Conservation (phyloP, 2,113 vertebrate species). For the Paedocypris sp. region DNA sequence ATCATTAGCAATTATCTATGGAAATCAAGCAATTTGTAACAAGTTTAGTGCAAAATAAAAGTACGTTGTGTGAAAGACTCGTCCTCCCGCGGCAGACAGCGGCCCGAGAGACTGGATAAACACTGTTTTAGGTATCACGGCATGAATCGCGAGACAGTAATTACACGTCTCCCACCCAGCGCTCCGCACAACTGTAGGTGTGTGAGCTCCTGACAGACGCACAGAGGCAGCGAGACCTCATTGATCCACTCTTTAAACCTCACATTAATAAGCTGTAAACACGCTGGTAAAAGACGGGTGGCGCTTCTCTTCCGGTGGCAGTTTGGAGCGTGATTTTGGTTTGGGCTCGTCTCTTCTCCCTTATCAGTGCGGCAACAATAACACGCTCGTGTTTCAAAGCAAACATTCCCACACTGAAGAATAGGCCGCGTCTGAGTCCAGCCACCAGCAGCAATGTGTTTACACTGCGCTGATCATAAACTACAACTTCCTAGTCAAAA, state of each 20-base stretch:
- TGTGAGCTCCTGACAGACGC: constrained; percentile 40
- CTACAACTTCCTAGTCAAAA: constrained; percentile 72
- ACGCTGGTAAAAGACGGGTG: constrained; percentile 13
- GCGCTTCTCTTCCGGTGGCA: constrained; percentile 1
- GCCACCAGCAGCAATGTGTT: constrained; percentile 67
- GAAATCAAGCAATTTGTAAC: too few species aligned
- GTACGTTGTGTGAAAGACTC: too few species aligned
- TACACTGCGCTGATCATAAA: constrained; percentile 68
- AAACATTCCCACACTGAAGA: constrained; percentile 94
- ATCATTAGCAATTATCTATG: too few species aligned
- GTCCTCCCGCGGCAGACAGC: constrained; percentile 56
- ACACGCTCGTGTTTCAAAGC: constrained; percentile 89
- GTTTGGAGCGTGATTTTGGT: constrained; percentile 18
- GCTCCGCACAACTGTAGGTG: constrained; percentile 53
- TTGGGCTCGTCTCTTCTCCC: constrained; percentile 44
- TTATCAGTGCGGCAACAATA: constrained; percentile 75
- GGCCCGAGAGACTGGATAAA: constrained; percentile 64
- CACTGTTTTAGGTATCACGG: constrained; percentile 69
- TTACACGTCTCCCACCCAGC: constrained; percentile 58
- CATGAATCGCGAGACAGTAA: constrained; percentile 69
- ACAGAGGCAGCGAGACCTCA: constrained; percentile 13
- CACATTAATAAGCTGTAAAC: constrained; percentile 33
- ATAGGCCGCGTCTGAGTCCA: constrained; percentile 70
- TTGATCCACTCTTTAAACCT: constrained; percentile 31
- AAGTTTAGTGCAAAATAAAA: too few species aligned